Evolutionary conservation across 1,140 invertebrate species (phyloP), one percentile per base, ranked within the genome.

Genomic region (Anagrus nilaparvatae): DNA sequence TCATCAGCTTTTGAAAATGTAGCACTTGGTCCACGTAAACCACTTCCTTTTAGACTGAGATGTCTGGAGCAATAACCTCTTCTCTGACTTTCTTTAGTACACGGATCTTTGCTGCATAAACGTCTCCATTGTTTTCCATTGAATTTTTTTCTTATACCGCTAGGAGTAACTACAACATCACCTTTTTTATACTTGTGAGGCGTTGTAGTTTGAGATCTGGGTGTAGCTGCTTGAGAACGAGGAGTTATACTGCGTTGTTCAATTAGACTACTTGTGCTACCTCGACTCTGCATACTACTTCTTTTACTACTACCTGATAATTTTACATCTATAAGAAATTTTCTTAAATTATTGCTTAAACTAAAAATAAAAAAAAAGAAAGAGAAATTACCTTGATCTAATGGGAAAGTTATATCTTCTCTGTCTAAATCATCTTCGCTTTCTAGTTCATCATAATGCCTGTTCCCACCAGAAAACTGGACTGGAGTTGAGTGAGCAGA

Each of bases 51-150:
- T 46, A 92, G 72, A 54, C 87, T 95, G 45, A 98, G 77, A 73
- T 98, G 95, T 34, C 94, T 70, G 16, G 94, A 98, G 66, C 95
- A 98, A 67, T 81, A 98, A 6, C 95, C 95, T 46, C 92, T 74
- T 25, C 94, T 71, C 69, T 98, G 95, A 53, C 92, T 97, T 73
- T 99, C 95, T 72, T 98, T 98, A n/a, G 81, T 86, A 69, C 95
- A 99, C 40, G 86, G 86, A 60, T 92, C 86, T 65, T 87, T 90
- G 44, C 90, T 93, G 65, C 92, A 97, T 28, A 99, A 75, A 54
- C 95, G 74, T 48, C 95, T 76, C 96, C 95, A 98, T 62, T 98
- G 96, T 72, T 98, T 98, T 5, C 96, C 96, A 73, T 99, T 99
- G 65, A 95, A 99, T 71, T 98, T 98, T 71, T 98, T 98, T 4